Base-by-base conservation (phyloP, 2,113 vertebrate species). In the Alaudala cheleensis region DNA sequence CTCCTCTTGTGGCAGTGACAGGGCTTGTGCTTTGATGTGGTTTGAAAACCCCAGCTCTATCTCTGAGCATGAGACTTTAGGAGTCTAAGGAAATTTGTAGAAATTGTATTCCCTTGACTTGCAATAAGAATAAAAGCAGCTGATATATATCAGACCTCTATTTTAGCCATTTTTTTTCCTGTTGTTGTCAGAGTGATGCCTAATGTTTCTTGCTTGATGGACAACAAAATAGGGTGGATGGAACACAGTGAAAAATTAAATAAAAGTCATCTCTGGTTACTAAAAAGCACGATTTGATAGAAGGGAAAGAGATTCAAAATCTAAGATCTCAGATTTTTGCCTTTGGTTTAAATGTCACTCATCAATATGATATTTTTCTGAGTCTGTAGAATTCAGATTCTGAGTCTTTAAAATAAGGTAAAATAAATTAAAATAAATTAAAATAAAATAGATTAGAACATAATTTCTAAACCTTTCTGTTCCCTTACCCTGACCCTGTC, bases 231-330 rank as follows among this genome's bases (percentile, higher is more conserved):
- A 66, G 24, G 37, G 39, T 4, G 19, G 57, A 62, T 77, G 69
- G 34, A 90, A 82, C 21, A 51, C 10, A 49, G 11, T 88, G 86
- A 96, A 94, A 96, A 91, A 40, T 94, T 87, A 94, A 89, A 93
- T 87, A 64, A 88, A 62, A 92, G 47, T 39, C 16, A 81, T 90
- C 51, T 90, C 65, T 67, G 14, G 23, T 80, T 80, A 71, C 67
- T 70, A 61, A 93, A 95, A 91, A 57, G 17, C 28, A 66, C 25
- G 24, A 65, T 77, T 90, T 20, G 22, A 81, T 64, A 91, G 37
- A 42, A 73, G n/a, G 22, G 17, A 60, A 86, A 72, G 10, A 56
- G 6, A 67, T 5, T 17, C 4, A 33, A 60, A 90, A 78, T 82
- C 20, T 62, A 23, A 18, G 47, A 66, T 49, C 13, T 65, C 45